Base-by-base conservation (phyloP, 1,140 invertebrate genomes). In the Dendrolimus kikuchii region DNA sequence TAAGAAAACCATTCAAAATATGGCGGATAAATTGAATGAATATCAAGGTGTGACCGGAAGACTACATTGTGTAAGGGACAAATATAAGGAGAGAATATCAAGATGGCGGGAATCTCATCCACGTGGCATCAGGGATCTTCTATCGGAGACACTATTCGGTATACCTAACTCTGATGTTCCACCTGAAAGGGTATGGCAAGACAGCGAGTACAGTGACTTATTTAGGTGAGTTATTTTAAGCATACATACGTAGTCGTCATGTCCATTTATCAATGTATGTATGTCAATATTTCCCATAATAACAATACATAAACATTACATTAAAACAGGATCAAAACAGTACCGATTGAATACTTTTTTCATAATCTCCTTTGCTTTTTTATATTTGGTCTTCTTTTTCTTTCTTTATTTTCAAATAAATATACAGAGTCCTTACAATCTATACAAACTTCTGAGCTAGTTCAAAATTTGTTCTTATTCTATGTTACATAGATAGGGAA, bases 11-110 rank as follows among this genome's bases (percentile, higher is more conserved):
- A 23, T 23, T 23, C 23, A 23, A 40, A 49, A 49, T 44, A 88
- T 88, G 89, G 91, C 90, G 64, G 93, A 95, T 55, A 95, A 95
- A 78, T 81, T 95, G 51, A 90, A 94, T 66, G 92, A 94, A 58
- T 95, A 95, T 71, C 91, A 94, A 66, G 94, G 94, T 5, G 74
- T 92, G 38, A 71, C 90, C 0, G 94, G 94, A n/a, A 87, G 92
- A 38, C 72, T 92, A n/a, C 94, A 95, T 68, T 82, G 87, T 37
- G 83, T 89, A 49, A 88, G 92, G 38, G 93, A 94, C 39, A 88
- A 85, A 44, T 77, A 91, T 10, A 88, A 87, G 51, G 91, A 92
- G 67, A 88, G 87, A 62, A 92, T 89, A 87, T 66, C 80, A 4
- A 71, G 74, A 6, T 92, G 90, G 83, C 91, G 89, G 51, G 90